A percentile compares a stretch with the other conserved stretches of the same genome.
These are phyloP conservation scores for Adoxophyes honmai DNA, from an alignment of 1,140 invertebrate species.

Conservation along the genomic window DNA sequence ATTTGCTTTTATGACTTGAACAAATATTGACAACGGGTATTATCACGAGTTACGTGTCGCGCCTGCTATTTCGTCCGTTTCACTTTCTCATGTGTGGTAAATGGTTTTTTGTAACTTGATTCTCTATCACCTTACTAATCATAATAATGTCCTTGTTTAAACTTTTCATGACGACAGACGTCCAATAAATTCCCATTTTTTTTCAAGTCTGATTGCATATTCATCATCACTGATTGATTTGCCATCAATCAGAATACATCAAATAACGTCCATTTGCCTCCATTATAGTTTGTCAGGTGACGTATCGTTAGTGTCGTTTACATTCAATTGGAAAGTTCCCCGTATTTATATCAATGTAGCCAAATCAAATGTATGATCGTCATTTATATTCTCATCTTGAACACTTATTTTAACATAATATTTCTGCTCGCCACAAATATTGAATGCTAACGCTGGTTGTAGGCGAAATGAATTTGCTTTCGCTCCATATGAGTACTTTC, in stretches of 20 bases:
- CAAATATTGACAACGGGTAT: slow-evolving; percentile 43
- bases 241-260: slow-evolving; percentile 9
- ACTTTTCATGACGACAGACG: no score
- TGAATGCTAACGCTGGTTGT: not conserved
- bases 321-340: slow-evolving; percentile 2
- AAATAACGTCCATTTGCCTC: slow-evolving; percentile 1
- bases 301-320: not conserved
- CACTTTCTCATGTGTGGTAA: not conserved
- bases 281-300: not conserved
- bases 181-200: no score
- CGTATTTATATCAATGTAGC: not conserved
- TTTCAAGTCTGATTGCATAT: not conserved
- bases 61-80: slow-evolving; percentile 3
- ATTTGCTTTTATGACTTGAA: slow-evolving; percentile 29
- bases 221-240: slow-evolving; percentile 2
- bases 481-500: not conserved
- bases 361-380: not conserved
- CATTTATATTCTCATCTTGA: slow-evolving; percentile 5
- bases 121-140: not conserved
- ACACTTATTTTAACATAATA: not conserved
- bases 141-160: no score
- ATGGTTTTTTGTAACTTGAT: no score
- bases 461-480: not conserved
- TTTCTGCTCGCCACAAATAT: not conserved
- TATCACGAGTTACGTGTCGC: slow-evolving; percentile 32